Evolutionary conservation across 2,797 vertebrate genomes (phyloP).

Genomic region (Pseudochirops corinnae): DNA sequence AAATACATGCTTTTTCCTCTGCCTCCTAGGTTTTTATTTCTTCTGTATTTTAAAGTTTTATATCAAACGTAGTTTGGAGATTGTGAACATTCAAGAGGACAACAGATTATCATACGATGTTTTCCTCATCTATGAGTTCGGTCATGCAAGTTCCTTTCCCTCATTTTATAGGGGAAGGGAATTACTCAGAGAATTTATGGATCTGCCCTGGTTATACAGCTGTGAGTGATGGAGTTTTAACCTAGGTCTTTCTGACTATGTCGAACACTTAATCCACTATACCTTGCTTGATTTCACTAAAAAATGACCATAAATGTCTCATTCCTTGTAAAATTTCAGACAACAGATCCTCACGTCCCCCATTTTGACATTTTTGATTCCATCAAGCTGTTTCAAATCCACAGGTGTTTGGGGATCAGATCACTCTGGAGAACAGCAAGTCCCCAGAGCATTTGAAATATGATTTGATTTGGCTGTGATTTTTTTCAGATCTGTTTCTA

Average conservation of each 20-base stretch:
- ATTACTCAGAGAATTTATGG: not conserved
- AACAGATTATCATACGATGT: not conserved
- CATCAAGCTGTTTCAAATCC: not conserved
- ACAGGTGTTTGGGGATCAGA: not conserved
- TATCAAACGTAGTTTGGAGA: not conserved
- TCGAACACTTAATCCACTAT: not conserved
- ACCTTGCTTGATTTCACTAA: not conserved
- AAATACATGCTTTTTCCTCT: not conserved
- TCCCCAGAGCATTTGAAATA: conserved; percentile 54
- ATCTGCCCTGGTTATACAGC: not conserved
- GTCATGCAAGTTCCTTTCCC: not conserved
- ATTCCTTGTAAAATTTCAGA: not conserved
- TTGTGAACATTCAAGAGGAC: not conserved
- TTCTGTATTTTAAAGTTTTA: not conserved
- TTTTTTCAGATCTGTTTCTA: conserved; percentile 44
- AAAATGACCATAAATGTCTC: not conserved
- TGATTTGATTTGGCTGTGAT: conserved; percentile 53
- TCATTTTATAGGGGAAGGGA: not conserved
- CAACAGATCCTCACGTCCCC: not conserved
- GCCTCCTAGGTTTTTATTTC: not conserved
- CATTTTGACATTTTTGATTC: not conserved
- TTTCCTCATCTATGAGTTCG: not conserved
- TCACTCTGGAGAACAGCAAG: conserved; percentile 27
- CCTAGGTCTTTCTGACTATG: not conserved
- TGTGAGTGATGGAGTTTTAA: not conserved